These are phyloP conservation scores for Solea solea DNA, from an alignment of 2,113 vertebrate genomes.

Conservation along the genomic window DNA sequence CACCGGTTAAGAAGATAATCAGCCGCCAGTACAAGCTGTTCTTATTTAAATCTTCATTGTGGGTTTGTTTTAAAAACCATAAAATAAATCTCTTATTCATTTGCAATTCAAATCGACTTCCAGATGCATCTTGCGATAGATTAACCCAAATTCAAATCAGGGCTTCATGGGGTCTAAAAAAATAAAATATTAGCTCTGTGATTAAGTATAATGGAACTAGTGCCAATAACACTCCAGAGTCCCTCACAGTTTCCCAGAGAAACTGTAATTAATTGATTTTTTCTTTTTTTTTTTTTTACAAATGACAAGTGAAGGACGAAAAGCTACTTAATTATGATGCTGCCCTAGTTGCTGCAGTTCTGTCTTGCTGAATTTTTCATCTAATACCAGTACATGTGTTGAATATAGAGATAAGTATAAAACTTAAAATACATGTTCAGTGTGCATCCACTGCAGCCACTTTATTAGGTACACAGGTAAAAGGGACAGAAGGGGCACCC, in stretches of 20 bases:
- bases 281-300: too few species aligned
- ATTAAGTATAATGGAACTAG: not conserved
- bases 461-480: too few species aligned
- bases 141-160: not conserved
- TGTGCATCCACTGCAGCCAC: too few species aligned
- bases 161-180: not conserved
- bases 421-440: too few species aligned
- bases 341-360: not conserved
- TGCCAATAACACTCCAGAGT: not conserved
- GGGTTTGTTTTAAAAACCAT: not conserved
- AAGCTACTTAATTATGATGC: not conserved
- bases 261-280: not conserved
- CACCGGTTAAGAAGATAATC: not conserved
- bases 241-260: not conserved
- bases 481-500: too few species aligned
- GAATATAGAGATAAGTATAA: too few species aligned
- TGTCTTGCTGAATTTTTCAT: not conserved
- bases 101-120: slow-evolving; percentile 14
- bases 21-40: not conserved
- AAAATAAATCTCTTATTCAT: not conserved
- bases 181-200: not conserved
- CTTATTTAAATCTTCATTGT: not conserved
- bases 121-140: not conserved
- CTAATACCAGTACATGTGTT: too few species aligned
- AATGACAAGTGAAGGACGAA: not conserved